These are phyloP conservation scores for Sepioteuthis lessoniana DNA, from an alignment of 2,888 invertebrate species.

Conservation along the genomic window DNA sequence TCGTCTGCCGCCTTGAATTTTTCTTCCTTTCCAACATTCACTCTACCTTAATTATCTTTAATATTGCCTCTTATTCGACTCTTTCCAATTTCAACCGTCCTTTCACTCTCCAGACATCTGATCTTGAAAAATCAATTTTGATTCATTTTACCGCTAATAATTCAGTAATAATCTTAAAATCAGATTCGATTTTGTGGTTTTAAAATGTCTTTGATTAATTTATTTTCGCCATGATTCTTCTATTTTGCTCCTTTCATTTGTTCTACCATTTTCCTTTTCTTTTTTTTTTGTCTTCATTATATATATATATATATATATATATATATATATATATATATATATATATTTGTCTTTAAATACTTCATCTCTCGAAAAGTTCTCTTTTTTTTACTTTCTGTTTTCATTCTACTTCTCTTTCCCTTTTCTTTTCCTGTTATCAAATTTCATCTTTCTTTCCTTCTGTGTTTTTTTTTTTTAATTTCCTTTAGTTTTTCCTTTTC, in stretches of 20 bases:
- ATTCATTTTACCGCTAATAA: not conserved
- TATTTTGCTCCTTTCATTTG: not conserved
- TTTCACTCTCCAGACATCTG: not conserved
- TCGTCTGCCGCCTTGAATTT: not conserved
- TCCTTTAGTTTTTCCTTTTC: no score
- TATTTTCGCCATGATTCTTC: not conserved
- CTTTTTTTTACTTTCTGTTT: no score
- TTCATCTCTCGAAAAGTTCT: no score
- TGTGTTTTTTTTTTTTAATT: no score
- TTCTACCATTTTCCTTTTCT: not conserved
- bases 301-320: no score
- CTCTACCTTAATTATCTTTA: not conserved
- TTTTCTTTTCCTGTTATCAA: no score
- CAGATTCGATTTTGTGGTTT: slow-evolving; percentile 14
- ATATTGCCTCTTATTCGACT: not conserved
- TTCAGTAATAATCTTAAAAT: not conserved
- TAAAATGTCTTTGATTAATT: not conserved
- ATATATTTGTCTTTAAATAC: no score
- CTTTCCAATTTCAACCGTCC: no score
- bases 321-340: no score
- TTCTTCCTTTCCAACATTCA: not conserved
- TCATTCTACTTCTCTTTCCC: no score
- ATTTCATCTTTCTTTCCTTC: no score
- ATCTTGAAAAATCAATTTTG: not conserved
- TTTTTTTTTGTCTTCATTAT: not conserved